These are phyloP conservation scores for Pseudopipra pipra DNA, from an alignment of 2,113 vertebrate species.

Conservation along the genomic window DNA sequence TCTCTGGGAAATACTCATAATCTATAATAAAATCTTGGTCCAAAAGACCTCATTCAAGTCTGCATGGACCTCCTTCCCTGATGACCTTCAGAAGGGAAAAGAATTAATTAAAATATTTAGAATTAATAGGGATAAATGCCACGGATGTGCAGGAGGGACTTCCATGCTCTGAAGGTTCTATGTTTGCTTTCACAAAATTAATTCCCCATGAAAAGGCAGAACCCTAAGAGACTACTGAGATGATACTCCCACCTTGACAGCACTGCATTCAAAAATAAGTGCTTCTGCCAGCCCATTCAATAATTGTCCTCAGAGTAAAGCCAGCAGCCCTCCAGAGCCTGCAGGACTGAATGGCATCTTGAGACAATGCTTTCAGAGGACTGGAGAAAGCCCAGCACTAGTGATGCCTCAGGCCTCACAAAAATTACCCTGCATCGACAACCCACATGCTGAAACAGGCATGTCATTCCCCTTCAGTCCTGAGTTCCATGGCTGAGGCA, in stretches of 20 bases:
- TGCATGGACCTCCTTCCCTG: neutral
- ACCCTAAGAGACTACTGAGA: neutral
- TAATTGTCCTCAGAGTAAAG: neutral
- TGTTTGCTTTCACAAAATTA: neutral
- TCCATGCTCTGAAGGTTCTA: neutral
- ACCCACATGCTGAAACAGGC: neutral
- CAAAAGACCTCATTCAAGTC: neutral
- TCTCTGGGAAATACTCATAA: conserved; percentile 11
- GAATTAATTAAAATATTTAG: neutral
- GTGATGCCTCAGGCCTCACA: neutral
- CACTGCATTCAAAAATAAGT: neutral
- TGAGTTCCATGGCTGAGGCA: neutral
- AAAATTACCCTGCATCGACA: neutral
- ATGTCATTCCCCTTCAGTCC: neutral
- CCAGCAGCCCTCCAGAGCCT: neutral
- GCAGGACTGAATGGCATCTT: neutral
- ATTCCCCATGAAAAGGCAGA: neutral
- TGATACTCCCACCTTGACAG: neutral
- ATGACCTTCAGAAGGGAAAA: neutral
- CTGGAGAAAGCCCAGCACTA: neutral
- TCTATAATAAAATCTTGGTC: neutral
- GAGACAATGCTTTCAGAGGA: neutral
- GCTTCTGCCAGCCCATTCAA: neutral
- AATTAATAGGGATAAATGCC: neutral
- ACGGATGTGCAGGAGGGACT: neutral